Conservation (phyloP, 2,797 vertebrate genomes). For the Zalophus californianus region DNA sequence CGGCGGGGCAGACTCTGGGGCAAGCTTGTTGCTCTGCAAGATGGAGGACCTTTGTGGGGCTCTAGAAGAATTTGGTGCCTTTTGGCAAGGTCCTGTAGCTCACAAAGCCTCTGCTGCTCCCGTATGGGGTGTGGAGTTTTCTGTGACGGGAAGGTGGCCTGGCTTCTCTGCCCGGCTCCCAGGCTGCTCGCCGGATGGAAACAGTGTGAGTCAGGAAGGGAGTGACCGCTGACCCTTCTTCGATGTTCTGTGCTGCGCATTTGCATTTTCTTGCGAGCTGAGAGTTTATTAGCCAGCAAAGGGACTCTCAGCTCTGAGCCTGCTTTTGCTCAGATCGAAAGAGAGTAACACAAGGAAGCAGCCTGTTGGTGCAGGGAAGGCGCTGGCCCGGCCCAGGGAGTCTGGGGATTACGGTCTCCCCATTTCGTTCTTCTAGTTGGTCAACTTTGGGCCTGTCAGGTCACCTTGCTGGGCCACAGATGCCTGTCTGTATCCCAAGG, state of each 20-base stretch:
- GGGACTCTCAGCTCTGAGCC: neutral
- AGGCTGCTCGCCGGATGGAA: neutral
- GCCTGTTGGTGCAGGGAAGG: neutral
- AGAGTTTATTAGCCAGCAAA: conserved; percentile 45
- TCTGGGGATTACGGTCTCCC: neutral
- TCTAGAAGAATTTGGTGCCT: neutral
- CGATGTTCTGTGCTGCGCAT: conserved; percentile 44
- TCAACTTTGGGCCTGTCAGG: neutral
- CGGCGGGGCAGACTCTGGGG: neutral
- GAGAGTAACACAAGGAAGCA: neutral
- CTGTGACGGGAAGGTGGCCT: neutral
- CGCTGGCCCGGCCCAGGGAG: neutral
- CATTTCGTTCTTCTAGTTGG: neutral
- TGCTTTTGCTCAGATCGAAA: neutral
- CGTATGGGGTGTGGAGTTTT: neutral
- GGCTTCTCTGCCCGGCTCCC: neutral
- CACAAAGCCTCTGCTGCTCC: neutral
- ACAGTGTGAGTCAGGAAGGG: neutral
- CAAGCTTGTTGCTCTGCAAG: neutral
- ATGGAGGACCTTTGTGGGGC: neutral
- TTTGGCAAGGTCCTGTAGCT: neutral
- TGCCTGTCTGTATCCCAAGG: neutral
- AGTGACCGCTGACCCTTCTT: neutral
- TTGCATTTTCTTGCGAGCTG: conserved; percentile 56
- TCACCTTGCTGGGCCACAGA: neutral